A percentile compares a stretch with the other conserved stretches of the same genome.
Conservation (phyloP, 2,888 invertebrate species). For the Oligia strigilis region DNA sequence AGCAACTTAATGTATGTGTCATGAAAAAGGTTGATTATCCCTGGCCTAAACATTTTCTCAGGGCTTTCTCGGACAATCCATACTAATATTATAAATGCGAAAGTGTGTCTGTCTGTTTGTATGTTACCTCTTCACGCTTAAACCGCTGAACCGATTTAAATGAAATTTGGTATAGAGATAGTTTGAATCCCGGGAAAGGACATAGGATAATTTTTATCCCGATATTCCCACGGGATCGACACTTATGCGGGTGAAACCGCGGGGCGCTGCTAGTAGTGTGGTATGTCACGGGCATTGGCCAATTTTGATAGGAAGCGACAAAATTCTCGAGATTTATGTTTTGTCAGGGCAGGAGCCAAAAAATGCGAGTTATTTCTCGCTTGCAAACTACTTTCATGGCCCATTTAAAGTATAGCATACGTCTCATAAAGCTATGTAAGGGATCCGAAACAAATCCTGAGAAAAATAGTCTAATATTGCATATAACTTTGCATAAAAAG, state of each 20-base stretch:
- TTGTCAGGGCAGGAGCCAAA: not conserved
- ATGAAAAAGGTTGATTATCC: constrained; percentile 23
- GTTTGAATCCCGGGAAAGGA: too few relatives aligned
- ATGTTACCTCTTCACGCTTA: too few relatives aligned
- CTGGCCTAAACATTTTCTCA: constrained; percentile 8
- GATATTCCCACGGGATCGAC: too few relatives aligned
- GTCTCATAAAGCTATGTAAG: constrained; percentile 2
- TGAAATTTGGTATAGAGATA: too few relatives aligned
- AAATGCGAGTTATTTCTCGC: not conserved
- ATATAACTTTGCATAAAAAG: constrained; percentile 31
- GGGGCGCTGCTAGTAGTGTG: not conserved
- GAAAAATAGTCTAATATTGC: constrained; percentile 17
- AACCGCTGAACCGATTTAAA: too few relatives aligned
- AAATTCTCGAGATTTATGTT: not conserved
- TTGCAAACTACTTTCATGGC: not conserved
- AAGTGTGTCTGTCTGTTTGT: too few relatives aligned
- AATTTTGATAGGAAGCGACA: not conserved
- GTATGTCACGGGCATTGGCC: not conserved
- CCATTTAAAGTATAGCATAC: not conserved
- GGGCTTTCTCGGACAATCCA: not conserved
- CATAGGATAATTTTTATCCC: too few relatives aligned
- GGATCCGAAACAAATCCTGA: constrained; percentile 6
- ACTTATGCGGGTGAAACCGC: too few relatives aligned
- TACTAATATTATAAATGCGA: too few relatives aligned
- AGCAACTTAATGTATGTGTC: constrained; percentile 14